These are phyloP conservation scores for Bambusicola thoracicus DNA, from an alignment of 2,113 vertebrate genomes.

Conservation along the genomic window DNA sequence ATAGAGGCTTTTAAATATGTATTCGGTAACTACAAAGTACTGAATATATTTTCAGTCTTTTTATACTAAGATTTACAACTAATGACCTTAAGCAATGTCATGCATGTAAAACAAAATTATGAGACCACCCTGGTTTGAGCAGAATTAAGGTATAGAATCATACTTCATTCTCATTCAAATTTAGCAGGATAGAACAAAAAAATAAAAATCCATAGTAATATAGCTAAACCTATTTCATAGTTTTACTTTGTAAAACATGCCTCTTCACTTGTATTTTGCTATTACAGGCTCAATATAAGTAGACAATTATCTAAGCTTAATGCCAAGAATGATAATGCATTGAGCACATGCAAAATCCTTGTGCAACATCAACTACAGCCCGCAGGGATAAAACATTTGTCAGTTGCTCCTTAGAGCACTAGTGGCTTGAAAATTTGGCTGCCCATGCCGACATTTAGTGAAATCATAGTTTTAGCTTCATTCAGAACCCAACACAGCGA, in stretches of 20 bases:
- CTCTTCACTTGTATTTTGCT: conserved; percentile 77
- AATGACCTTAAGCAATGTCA: conserved; percentile 86
- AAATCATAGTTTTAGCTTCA: conserved; percentile 76
- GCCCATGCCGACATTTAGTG: conserved; percentile 77
- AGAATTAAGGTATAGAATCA: conserved; percentile 83
- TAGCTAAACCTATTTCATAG: conserved; percentile 79
- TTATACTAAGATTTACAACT: conserved; percentile 86
- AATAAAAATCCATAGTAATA: conserved; percentile 73
- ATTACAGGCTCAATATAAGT: conserved; percentile 78
- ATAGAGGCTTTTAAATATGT: conserved; percentile 84
- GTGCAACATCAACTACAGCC: conserved; percentile 72
- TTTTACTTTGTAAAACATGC: conserved; percentile 80
- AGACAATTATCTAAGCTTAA: conserved; percentile 85
- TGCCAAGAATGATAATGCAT: conserved; percentile 76
- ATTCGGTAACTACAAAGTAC: conserved; percentile 87
- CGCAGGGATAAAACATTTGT: conserved; percentile 76
- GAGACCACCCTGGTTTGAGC: conserved; percentile 87
- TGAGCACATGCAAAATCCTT: conserved; percentile 76
- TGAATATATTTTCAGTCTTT: conserved; percentile 88
- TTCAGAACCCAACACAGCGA: conserved; percentile 70
- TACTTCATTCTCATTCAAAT: conserved; percentile 87
- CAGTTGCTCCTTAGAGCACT: conserved; percentile 78
- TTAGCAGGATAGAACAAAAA: conserved; percentile 70
- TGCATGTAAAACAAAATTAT: conserved; percentile 88
- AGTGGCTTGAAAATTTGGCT: conserved; percentile 79